Conservation (phyloP, 2,113 vertebrate species). For the Cephalopholis sonnerati region DNA sequence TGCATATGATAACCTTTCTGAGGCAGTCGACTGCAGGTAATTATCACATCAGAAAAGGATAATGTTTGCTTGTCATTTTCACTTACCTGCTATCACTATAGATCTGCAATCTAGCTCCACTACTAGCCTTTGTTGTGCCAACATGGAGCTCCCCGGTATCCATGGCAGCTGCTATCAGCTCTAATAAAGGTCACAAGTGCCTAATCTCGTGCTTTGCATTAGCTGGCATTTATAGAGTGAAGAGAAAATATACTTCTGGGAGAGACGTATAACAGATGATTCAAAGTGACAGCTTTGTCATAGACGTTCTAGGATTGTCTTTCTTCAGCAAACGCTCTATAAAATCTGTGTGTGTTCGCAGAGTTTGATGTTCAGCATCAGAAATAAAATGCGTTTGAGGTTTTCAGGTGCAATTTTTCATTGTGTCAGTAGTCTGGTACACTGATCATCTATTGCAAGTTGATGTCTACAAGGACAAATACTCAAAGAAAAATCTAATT, state of each 20-base stretch:
- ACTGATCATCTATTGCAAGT: background rate
- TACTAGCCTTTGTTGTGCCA: constrained; percentile 66
- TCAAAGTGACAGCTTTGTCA: constrained; percentile 34
- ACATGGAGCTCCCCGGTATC: constrained; percentile 57
- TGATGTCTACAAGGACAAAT: constrained; percentile 6
- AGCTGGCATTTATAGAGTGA: constrained; percentile 73
- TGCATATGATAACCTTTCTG: constrained; percentile 70
- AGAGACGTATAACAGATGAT: constrained; percentile 29
- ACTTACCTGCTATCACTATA: constrained; percentile 63
- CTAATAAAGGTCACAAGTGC: constrained; percentile 76
- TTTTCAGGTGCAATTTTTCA: constrained; percentile 6
- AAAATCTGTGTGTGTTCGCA: background rate
- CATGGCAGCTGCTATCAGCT: constrained; percentile 69
- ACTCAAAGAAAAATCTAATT: background rate
- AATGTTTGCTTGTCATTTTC: constrained; percentile 64
- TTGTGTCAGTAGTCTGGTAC: constrained; percentile 1
- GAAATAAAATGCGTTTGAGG: constrained; percentile 1
- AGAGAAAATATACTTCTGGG: constrained; percentile 52
- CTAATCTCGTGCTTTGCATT: constrained; percentile 72
- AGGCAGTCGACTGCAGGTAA: constrained; percentile 54
- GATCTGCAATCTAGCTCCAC: constrained; percentile 68
- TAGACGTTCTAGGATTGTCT: constrained; percentile 37
- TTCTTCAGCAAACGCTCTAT: constrained; percentile 6
- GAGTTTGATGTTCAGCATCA: constrained; percentile 6
- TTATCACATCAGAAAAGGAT: constrained; percentile 66